These are phyloP conservation scores for Sminthurinus aureus DNA, from an alignment of 2,888 invertebrate genomes.

Conservation along the genomic window DNA sequence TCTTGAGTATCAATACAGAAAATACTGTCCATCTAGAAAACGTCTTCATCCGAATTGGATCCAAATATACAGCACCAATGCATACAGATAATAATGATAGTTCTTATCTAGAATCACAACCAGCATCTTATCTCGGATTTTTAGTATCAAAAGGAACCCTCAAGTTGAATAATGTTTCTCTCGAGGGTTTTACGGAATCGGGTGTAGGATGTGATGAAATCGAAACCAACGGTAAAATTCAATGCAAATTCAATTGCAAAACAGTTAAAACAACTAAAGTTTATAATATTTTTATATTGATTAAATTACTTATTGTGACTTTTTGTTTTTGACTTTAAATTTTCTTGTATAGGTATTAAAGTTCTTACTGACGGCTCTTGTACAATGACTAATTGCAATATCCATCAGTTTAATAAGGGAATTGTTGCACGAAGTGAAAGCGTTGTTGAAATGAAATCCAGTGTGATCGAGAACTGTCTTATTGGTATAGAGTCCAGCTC, in stretches of 20 bases:
- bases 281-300: too few species aligned
- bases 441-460: neutral
- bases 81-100: conserved; percentile 12
- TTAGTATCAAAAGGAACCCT: neutral
- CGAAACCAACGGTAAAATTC: conserved; percentile 19
- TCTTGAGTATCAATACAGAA: conserved; percentile 19
- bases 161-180: conserved; percentile 11
- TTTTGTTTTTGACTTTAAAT: too few species aligned
- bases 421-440: conserved; percentile 5
- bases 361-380: neutral
- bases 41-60: neutral
- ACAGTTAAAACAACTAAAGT: too few species aligned
- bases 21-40: neutral
- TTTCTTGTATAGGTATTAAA: neutral
- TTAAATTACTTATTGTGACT: too few species aligned
- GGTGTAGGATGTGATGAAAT: conserved; percentile 17
- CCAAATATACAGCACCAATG: neutral
- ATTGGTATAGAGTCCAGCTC: conserved; percentile 30
- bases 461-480: neutral
- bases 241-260: too few species aligned
- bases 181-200: conserved; percentile 17
- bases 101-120: conserved; percentile 6
- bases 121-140: conserved; percentile 16
- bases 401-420: conserved; percentile 17
- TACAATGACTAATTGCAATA: neutral